Base-by-base conservation (phyloP, 1,140 invertebrate species). In the Epicauta chinensis region DNA sequence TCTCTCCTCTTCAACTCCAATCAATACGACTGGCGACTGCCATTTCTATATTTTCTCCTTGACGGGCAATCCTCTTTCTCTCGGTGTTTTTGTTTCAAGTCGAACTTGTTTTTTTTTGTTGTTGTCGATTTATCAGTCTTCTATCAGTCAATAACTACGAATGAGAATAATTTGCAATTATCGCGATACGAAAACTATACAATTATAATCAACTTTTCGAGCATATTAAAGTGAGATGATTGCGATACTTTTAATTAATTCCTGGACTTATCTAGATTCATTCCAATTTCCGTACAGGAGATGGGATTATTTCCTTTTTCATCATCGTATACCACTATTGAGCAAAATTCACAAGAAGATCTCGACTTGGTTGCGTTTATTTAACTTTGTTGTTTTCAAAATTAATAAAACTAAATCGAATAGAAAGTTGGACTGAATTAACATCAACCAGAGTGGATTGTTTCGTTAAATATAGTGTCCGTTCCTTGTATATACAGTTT, bases 11-110 rank as follows among this genome's bases (percentile, higher is more conserved):
- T 34, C 41, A 43, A 51, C 47, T 48, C 54, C 56, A 61, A 61
- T 61, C 59, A 59, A 61, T 61, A 61, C 37, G 47, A 58, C 52
- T 50, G 52, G 53, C 59, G 56, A 61, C 53, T 59, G 49, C 56
- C 56, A 61, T 59, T 61, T 56, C 56, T 58, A 61, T 59, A 56
- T 56, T 47, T 47, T 47, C 45, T 47, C 36, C 38, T 38, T 34
- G 13, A 34, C 29, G 12, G 34, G 39, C 36, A 23, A 23, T 23
- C 23, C 23, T 23, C 23, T 23, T 23, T 23, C 23, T 23, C 23
- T 23, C 23, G 4, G 23, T 23, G 23, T 23, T 23, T n/a, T n/a
- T 23, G 23, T 23, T 23, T 23, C 23, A 23, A 23, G 23, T 23
- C 23, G n/a, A n/a, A n/a, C n/a, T 23, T 23, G 7, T 23, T 23